Evolutionary conservation across 92 coral and sea anemone genomes (phyloP).

Genomic region (Palythoa grandiflora): DNA sequence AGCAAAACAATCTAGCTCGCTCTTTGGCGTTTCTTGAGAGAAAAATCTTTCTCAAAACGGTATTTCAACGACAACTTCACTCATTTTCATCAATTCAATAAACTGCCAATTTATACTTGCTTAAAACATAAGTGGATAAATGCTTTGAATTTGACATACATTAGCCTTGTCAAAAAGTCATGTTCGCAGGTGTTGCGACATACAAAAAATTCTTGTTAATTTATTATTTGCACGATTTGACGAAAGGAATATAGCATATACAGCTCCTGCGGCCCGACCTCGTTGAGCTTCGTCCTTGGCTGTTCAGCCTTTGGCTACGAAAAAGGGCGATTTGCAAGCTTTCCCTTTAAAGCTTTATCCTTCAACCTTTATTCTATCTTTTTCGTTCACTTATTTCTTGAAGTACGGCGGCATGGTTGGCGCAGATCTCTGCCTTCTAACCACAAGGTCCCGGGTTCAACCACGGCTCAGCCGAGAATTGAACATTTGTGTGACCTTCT

Average conservation of each 20-base stretch:
- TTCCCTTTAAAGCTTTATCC: too few relatives aligned
- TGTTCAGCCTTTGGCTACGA: too few relatives aligned
- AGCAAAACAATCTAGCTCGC: not conserved
- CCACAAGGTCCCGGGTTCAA: too few relatives aligned
- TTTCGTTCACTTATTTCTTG: too few relatives aligned
- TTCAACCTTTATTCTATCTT: too few relatives aligned
- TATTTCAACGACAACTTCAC: not conserved
- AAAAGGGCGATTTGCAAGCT: too few relatives aligned
- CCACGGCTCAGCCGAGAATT: too few relatives aligned
- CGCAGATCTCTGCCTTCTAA: too few relatives aligned
- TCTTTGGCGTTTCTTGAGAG: not conserved
- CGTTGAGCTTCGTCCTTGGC: not conserved
- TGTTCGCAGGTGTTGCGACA: not conserved
- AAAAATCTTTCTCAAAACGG: not conserved
- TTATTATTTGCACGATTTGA: not conserved
- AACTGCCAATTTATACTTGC: not conserved
- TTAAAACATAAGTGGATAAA: slow-evolving; percentile 1
- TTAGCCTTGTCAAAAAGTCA: not conserved
- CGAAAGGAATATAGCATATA: not conserved
- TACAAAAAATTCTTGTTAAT: not conserved
- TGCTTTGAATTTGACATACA: not conserved
- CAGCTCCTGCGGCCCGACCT: too few relatives aligned
- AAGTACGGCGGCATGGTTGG: too few relatives aligned
- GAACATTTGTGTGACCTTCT: too few relatives aligned
- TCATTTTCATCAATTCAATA: not conserved